Base-by-base conservation (phyloP, 53 echinoderm and acorn worm genomes). In the Mesocentrotus franciscanus region DNA sequence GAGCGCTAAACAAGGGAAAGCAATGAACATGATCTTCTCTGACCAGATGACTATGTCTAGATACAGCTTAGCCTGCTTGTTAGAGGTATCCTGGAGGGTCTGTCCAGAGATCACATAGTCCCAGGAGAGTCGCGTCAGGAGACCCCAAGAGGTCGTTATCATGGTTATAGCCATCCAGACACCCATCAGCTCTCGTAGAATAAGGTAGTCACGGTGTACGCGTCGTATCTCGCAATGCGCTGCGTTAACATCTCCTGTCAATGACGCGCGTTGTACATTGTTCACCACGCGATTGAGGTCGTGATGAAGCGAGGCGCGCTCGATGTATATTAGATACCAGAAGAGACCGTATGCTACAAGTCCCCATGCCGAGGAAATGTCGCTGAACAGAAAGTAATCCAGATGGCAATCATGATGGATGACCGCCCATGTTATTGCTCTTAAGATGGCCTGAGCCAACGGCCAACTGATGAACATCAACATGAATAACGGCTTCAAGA, bases 1-100 rank as follows among this genome's bases (percentile, higher is more conserved):
- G 13, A 92, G 68, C 3, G 92, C 71, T 2, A 92, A 10, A 49
- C 36, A 92, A 30, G 92, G 92, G 8, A 71, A 22, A 0, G 24
- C 58, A 66, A 74, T 49, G 35, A 92, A 75, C 92, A 92, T 92
- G 55, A 92, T 42, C 56, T 92, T 92, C 91, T 91, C 14, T 30
- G 36, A 35, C 62, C 61, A 91, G 64, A 91, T 62, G 61, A 30
- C 68, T 24, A 34, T 13, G 34, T 91, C 68, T 17, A 90, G 90
- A 27, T 27, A 90, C 22, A 90, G 90, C 30, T 30, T 29, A 1
- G 60, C 92, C 61, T 30, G 61, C 22, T n/a, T 20, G 26, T 75
- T 7, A 75, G 75, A 75, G 27, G 11, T n/a, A 64, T 15, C n/a
- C 24, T 71, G 24, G 16, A 35, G 33, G 14, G 10, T 29, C n/a